Evolutionary conservation across 1,140 invertebrate species (phyloP).

Genomic region (Aleiodes sp.): DNA sequence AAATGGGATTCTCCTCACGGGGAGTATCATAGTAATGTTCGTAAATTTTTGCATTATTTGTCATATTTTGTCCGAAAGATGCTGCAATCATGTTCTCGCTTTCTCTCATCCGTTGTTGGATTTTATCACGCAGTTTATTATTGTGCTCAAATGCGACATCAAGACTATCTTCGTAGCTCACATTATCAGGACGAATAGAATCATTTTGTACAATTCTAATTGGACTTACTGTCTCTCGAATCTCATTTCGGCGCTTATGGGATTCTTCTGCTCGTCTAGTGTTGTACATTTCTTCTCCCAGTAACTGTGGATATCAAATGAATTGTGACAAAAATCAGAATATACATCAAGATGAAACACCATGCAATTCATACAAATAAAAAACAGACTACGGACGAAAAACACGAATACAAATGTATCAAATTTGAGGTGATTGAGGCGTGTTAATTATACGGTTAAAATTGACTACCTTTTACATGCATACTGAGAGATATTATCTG

Average conservation of each 20-base stretch:
- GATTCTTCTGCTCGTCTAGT: slow-evolving; percentile 50
- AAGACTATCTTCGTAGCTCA: slow-evolving; percentile 61
- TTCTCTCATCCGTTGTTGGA: slow-evolving; percentile 63
- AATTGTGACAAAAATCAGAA: slow-evolving; percentile 10
- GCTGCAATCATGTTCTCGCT: slow-evolving; percentile 60
- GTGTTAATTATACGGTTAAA: slow-evolving; percentile 21
- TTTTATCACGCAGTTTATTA: slow-evolving; percentile 62
- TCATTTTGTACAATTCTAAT: slow-evolving; percentile 50
- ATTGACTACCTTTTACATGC: slow-evolving; percentile 49
- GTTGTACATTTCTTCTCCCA: slow-evolving; percentile 61
- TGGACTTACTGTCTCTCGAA: slow-evolving; percentile 48
- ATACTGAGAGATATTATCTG: slow-evolving; percentile 50
- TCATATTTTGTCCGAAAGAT: slow-evolving; percentile 53
- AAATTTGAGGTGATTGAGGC: not conserved
- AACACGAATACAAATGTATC: not conserved
- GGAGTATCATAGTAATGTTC: slow-evolving; percentile 24
- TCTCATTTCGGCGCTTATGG: slow-evolving; percentile 35
- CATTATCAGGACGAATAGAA: slow-evolving; percentile 45
- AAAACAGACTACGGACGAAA: not conserved
- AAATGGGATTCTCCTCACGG: slow-evolving; percentile 26
- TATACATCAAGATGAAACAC: too few species aligned
- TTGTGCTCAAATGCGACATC: slow-evolving; percentile 64
- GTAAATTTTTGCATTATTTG: slow-evolving; percentile 13
- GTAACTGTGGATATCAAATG: slow-evolving; percentile 48
- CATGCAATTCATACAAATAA: not conserved